These are phyloP conservation scores for Nannoperca australis DNA, from an alignment of 2,797 vertebrate genomes.

Conservation along the genomic window DNA sequence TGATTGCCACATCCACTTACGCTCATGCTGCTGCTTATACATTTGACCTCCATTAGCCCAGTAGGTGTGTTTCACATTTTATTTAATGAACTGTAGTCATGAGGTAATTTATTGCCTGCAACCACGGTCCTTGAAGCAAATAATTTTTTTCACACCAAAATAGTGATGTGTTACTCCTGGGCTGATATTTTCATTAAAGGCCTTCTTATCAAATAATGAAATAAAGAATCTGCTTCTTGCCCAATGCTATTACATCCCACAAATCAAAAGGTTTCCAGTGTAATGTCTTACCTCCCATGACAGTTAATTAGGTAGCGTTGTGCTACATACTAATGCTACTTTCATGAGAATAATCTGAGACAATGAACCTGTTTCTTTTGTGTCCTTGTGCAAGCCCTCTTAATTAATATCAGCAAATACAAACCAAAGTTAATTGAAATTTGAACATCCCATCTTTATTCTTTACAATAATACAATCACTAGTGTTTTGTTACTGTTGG, in stretches of 20 bases:
- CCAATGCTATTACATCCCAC: constrained; percentile 82
- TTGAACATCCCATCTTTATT: constrained; percentile 77
- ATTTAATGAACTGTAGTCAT: constrained; percentile 83
- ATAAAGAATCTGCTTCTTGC: constrained; percentile 84
- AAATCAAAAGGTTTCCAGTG: constrained; percentile 82
- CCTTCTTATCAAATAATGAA: constrained; percentile 89
- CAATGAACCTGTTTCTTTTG: constrained; percentile 81
- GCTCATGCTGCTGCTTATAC: constrained; percentile 60
- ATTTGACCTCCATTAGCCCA: constrained; percentile 81
- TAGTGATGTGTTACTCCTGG: constrained; percentile 78
- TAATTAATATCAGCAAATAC: constrained; percentile 84
- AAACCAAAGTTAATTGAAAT: constrained; percentile 86
- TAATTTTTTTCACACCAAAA: constrained; percentile 61
- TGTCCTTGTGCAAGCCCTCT: constrained; percentile 80
- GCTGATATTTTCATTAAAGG: constrained; percentile 89
- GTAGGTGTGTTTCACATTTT: constrained; percentile 82
- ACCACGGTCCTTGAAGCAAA: constrained; percentile 72
- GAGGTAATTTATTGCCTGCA: constrained; percentile 74
- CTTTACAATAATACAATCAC: constrained; percentile 76
- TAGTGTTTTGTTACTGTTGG: constrained; percentile 78
- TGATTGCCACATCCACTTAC: constrained; percentile 67
- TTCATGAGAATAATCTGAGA: constrained; percentile 83
- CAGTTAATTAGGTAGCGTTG: constrained; percentile 80
- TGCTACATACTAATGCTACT: constrained; percentile 82
- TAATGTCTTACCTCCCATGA: constrained; percentile 81